Evolutionary conservation across 1,140 invertebrate genomes (phyloP), one percentile per base, ranked within the genome.

Genomic region (Papilio dardanus): DNA sequence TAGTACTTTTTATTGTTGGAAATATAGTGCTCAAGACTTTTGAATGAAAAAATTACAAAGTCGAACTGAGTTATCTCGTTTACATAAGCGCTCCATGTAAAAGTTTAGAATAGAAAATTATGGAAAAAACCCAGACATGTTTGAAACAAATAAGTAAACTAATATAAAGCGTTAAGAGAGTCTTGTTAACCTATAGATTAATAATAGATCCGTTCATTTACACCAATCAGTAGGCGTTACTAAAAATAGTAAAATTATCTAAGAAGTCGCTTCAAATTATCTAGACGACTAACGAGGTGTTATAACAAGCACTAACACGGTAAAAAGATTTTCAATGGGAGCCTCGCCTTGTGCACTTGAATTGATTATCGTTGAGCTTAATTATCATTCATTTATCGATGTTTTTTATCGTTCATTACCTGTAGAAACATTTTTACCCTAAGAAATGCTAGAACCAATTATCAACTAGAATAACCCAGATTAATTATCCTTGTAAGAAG

Each of bases 21-120:
- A 24, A 54, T 24, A 54, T 24, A 54, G 21, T 54, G 50, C 50
- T 24, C 21, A 28, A 54, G 50, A 21, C 50, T 54, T 54, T 54
- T 21, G 50, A 54, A 54, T 54, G 21, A 54, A 54, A 54, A 54
- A 54, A 54, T 24, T 24, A 24, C 50, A 54, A 54, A 54, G 50
- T 54, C 50, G 10, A 54, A 54, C 19, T 54, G 24, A 21, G 50
- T 54, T 54, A 54, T 54, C 50, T 21, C 21, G 50, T 54, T 54
- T 54, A 24, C 24, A 21, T 54, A 24, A 54, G 50, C 21, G 50
- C 50, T 24, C 50, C 3, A 54, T 28, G 19, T 54, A 54, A 54
- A 54, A 54, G 50, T 24, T 54, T 54, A 24, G 10, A 12, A 54
- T 7, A 54, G 19, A 54, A 24, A 24, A 24, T 12, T 24, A 54